Percentiles rank a stretch among this genome's conserved stretches.
Conservation (phyloP, 1,140 invertebrate genomes). For the Sinella curviseta region DNA sequence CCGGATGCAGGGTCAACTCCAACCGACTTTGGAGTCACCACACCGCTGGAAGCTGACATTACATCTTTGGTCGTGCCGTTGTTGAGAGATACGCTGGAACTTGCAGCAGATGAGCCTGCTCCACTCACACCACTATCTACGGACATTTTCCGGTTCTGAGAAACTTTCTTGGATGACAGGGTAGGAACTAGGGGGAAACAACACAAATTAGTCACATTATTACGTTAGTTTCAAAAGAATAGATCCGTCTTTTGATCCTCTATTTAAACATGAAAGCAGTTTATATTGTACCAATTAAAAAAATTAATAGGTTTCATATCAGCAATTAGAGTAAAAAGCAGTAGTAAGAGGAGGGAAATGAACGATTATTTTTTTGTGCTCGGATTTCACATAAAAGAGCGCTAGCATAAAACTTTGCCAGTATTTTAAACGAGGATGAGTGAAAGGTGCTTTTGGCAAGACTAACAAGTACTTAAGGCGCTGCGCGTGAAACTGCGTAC, state of each 20-base stretch:
- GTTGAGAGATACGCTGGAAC: slow-evolving; percentile 40
- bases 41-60: slow-evolving; percentile 31
- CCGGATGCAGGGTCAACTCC: slow-evolving; percentile 38
- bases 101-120: slow-evolving; percentile 33
- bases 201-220: not conserved
- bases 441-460: too few relatives aligned
- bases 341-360: too few relatives aligned
- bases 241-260: not conserved
- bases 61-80: slow-evolving; percentile 32
- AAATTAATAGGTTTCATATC: too few relatives aligned
- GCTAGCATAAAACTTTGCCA: too few relatives aligned
- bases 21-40: slow-evolving; percentile 43
- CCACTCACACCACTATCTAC: slow-evolving; percentile 48
- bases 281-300: not conserved
- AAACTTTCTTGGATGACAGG: slow-evolving; percentile 45
- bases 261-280: slow-evolving; percentile 12
- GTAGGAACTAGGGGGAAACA: slow-evolving; percentile 41
- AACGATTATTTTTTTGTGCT: too few relatives aligned
- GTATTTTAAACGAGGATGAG: too few relatives aligned
- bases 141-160: slow-evolving; percentile 46
- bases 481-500: too few relatives aligned
- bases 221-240: slow-evolving; percentile 4
- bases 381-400: too few relatives aligned
- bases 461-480: too few relatives aligned
- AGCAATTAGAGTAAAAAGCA: too few relatives aligned